Base-by-base conservation (phyloP, 1,140 invertebrate species). In the Onthophagus taurus region DNA sequence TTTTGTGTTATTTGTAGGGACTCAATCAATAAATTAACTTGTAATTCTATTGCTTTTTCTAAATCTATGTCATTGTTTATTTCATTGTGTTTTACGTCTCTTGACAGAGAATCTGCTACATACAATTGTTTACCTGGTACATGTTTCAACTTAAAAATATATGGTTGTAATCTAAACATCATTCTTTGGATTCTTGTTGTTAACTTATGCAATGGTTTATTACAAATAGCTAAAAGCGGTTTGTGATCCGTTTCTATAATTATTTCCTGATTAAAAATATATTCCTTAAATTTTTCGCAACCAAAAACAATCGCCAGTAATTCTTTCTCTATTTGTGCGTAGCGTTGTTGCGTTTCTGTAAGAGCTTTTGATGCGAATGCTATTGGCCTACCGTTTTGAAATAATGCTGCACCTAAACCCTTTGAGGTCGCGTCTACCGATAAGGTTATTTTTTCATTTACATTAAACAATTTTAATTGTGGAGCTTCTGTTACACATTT, bases 301-400 rank as follows among this genome's bases (percentile, higher is more conserved):
- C 47, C 58, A 53, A 59, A 65, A 20, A 56, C 45, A 14, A 71
- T 64, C 6, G 59, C 64, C 1, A 68, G 52, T 5, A 61, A 44
- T 52, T 72, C 67, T 39, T 68, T 69, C 47, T 72, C 67, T 17
- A 69, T 70, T 45, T 63, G 60, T 1, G 63, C 47, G 43, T 56
- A 65, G 8, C 53, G 51, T 33, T 53, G 26, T 50, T 65, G 54
- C 18, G 43, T 36, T 8, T 59, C 33, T 9, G 42, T 63, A 4
- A 70, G 42, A 16, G 53, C 48, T 49, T 60, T 47, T n/a, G 55
- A 60, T 5, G 49, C 49, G 58, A 60, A 71, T 12, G 54, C 49
- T 2, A 72, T 52, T 5, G 62, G 64, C 19, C 58, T 37, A 12
- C 51, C 49, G 51, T 43, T 51, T 50, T 53, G 55, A 19, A 60